phyloP scores from a whole-genome alignment of 1,140 invertebrate genomes.

The Cephus cinctus region DNA sequence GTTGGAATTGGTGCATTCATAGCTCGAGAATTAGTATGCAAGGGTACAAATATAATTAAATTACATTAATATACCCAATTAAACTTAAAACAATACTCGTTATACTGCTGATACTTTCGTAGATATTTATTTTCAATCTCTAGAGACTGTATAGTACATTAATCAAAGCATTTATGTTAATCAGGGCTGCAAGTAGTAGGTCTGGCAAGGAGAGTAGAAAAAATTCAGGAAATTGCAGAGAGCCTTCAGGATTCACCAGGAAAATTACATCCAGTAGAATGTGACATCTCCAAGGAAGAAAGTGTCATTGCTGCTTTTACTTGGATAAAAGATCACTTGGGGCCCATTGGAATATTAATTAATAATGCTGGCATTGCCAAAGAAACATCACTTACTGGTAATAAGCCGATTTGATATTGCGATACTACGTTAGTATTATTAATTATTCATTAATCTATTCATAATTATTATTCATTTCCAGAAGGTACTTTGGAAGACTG shows the following conservation, averaged over 20 bases:
- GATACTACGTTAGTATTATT: background rate
- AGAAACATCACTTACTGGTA: conserved; percentile 33
- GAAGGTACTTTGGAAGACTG: conserved; percentile 42
- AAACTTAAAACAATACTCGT: background rate
- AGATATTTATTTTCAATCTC: conserved; percentile 27
- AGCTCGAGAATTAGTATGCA: conserved; percentile 13
- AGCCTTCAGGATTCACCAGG: conserved; percentile 25
- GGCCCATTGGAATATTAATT: conserved; percentile 65
- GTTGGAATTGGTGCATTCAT: conserved; percentile 58
- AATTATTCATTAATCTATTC: background rate
- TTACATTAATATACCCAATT: background rate
- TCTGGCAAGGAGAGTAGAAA: conserved; percentile 56
- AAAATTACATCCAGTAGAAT: conserved; percentile 51
- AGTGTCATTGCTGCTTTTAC: conserved; percentile 63
- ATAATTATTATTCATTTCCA: conserved; percentile 15
- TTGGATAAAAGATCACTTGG: conserved; percentile 59
- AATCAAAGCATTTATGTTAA: background rate
- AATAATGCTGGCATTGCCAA: conserved; percentile 66
- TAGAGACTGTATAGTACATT: conserved; percentile 3
- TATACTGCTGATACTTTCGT: background rate
- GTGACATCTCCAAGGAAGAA: conserved; percentile 64
- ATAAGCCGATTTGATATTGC: background rate
- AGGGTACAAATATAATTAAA: background rate
- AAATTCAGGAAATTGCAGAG: conserved; percentile 42
- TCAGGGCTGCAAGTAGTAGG: conserved; percentile 62